A percentile compares a stretch with the other conserved stretches of the same genome.
These are phyloP conservation scores for Meta bourneti DNA, from an alignment of 2,888 invertebrate genomes.

Conservation along the genomic window DNA sequence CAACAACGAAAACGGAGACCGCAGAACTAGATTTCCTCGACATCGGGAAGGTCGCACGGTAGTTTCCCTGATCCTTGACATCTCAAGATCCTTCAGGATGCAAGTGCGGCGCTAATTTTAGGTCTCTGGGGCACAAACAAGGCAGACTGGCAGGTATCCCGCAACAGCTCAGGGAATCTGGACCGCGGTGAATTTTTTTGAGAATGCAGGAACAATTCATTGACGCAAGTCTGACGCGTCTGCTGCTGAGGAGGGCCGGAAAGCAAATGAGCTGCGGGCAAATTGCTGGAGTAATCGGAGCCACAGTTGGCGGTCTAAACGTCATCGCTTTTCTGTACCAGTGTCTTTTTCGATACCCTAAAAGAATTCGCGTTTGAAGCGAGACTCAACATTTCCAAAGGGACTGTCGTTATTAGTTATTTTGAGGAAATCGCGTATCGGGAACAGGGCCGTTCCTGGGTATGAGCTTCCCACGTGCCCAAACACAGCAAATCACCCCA, in stretches of 20 bases:
- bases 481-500: no score
- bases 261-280: constrained; percentile 4
- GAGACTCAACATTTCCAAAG: no score
- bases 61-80: constrained; percentile 25
- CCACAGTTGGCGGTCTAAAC: no score
- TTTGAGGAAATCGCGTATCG: no score
- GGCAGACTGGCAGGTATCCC: constrained; percentile 27
- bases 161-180: background rate
- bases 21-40: background rate
- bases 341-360: no score
- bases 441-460: no score
- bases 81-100: background rate
- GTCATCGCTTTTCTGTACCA: no score
- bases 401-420: no score
- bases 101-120: constrained; percentile 30
- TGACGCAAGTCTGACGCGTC: background rate
- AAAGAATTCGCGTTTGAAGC: no score
- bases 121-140: background rate
- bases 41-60: constrained; percentile 8
- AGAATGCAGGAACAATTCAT: background rate
- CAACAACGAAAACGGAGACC: background rate
- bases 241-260: background rate
- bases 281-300: no score
- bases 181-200: background rate
- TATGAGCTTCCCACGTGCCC: no score